Base-by-base conservation (phyloP, 2,113 vertebrate genomes). In the Mobula hypostoma region DNA sequence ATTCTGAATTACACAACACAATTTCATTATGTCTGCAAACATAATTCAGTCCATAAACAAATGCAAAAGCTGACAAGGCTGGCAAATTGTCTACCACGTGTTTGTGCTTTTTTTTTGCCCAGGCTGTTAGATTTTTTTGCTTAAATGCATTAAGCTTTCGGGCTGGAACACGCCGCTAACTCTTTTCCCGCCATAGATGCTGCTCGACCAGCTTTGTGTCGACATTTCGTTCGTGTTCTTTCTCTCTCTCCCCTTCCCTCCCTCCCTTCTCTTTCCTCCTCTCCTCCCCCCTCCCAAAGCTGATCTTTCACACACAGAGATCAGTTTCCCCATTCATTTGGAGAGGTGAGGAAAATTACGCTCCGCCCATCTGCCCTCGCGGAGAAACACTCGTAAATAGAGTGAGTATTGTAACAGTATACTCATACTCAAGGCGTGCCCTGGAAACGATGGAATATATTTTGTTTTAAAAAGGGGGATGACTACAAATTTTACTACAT, bases 1-100 rank as follows among this genome's bases (percentile, higher is more conserved):
- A 74, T 21, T 48, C 29, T 93, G 91, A 93, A 76, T 93, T 74
- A 93, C 68, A 15, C 40, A 85, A 74, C 32, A 93, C 40, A 93
- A 74, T 93, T 74, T 19, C 68, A 93, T n/a, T 56, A 93, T 40
- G 70, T 48, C 21, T 56, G 48, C 19, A 56, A 72, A 40, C 21
- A 74, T 74, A 93, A 74, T 76, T 93, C 70, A 27, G 24, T 29
- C 12, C 70, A 74, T 72, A 93, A 93, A 74, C 91, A 93, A 36
- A 24, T 74, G 68, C 63, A 72, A 48, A 74, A 72, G 40, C 40
- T 74, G 21, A 74, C 48, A 12, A 32, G n/a, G 29, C 58, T 66
- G n/a, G 66, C 85, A 90, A 90, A 90, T 90, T 90, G 29, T 12
- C 61, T 90, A 32, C 85, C 61, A 48, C 3, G 48, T 48, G 48